Conservation (phyloP, 2,888 invertebrate genomes). For the Cheilosia grossa region DNA sequence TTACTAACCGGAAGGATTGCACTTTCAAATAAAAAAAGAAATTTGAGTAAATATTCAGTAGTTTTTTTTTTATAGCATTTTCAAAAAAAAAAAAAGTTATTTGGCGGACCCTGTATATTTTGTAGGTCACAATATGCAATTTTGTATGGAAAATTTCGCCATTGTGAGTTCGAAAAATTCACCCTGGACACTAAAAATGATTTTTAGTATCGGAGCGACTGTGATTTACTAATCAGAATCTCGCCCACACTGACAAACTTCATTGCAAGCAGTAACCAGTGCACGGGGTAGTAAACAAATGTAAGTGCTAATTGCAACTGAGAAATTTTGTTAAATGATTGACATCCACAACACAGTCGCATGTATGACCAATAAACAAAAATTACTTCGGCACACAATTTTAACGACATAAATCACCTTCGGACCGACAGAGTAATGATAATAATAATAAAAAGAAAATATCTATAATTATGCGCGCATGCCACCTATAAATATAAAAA, state of each 20-base stretch:
- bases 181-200: no score
- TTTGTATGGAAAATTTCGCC: no score
- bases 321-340: neutral
- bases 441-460: conserved; percentile 21
- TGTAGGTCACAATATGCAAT: no score
- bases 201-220: no score
- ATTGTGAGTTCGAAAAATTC: no score
- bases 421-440: conserved; percentile 17
- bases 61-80: no score
- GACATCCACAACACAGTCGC: neutral
- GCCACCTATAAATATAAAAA: conserved; percentile 52
- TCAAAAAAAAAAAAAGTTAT: no score
- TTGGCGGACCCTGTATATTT: no score
- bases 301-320: conserved; percentile 22
- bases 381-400: neutral
- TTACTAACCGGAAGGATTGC: no score
- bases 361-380: neutral
- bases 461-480: conserved; percentile 59
- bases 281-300: neutral
- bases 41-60: no score
- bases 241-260: neutral
- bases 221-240: conserved; percentile 18
- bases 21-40: no score
- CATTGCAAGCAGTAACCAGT: no score
- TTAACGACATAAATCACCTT: conserved; percentile 35